Conservation (phyloP, 2,888 invertebrate genomes). For the Trachelus iudaicus region DNA sequence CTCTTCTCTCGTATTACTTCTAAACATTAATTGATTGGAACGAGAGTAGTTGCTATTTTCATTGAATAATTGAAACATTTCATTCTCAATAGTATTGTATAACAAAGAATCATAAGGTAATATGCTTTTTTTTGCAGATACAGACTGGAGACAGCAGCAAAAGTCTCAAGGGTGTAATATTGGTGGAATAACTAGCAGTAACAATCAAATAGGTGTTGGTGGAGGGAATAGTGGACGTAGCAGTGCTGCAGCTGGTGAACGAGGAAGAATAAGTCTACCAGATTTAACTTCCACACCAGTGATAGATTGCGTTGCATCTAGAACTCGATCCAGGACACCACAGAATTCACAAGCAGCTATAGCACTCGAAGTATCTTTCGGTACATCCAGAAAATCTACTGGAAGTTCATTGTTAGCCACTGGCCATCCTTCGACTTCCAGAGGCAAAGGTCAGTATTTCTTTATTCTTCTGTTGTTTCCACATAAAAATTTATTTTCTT, state of each 20-base stretch:
- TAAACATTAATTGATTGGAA: not conserved
- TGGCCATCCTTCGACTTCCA: constrained; percentile 62
- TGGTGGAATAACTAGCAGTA: constrained; percentile 38
- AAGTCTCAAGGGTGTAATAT: constrained; percentile 51
- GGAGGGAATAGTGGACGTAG: not conserved
- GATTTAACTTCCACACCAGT: constrained; percentile 54
- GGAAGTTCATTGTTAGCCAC: constrained; percentile 46
- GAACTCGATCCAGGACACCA: constrained; percentile 62
- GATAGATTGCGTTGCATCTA: constrained; percentile 60
- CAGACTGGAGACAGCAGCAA: constrained; percentile 58
- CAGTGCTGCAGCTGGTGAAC: not conserved
- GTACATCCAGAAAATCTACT: constrained; percentile 30
- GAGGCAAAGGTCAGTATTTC: constrained; percentile 58
- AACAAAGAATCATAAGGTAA: not conserved
- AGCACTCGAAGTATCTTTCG: constrained; percentile 19
- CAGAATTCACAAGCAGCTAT: constrained; percentile 51
- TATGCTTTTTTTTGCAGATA: constrained; percentile 40
- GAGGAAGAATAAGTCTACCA: constrained; percentile 31
- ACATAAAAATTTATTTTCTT: not conserved
- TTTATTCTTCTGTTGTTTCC: not conserved
- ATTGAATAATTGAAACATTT: not conserved
- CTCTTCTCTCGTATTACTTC: not conserved
- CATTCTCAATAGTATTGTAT: not conserved
- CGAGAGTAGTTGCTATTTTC: not conserved
- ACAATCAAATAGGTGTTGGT: constrained; percentile 47